Evolutionary conservation across 2,113 vertebrate species (phyloP), one percentile per base, ranked within the genome.

Genomic region (Gymnarchus niloticus): DNA sequence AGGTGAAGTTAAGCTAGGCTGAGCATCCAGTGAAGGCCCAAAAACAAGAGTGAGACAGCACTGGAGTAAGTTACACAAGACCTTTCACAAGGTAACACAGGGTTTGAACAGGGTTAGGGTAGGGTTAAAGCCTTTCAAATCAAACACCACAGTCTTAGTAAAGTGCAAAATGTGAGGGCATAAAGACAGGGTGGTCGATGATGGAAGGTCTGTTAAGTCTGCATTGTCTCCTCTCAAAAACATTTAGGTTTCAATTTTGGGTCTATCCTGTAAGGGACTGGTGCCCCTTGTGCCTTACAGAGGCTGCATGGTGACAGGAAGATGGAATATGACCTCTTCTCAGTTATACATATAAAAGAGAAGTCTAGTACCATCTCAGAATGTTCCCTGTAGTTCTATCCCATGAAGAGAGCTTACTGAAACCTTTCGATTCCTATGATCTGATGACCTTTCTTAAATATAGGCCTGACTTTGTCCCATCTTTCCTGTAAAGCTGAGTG

Each of bases 361-460:
- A 3, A n/a, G 41, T 44, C 54, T 56, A 85, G 46, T 48, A 37
- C 80, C 49, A 51, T n/a, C 3, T 37, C 49, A 28, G 48, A 81
- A 81, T 78, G 76, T 52, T n/a, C 48, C n/a, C 25, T 6, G 25
- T 33, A 52, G 51, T 81, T 52, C 3, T 54, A n/a, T 17, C 80
- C 51, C 85, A 82, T 7, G 33, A 52, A 44, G 59, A 73, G 33
- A 82, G 80, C 28, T 28, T 73, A 86, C 61, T 49, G n/a, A 59
- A 65, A 83, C 80, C 56, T 48, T 51, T 52, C 37, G 33, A 25
- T 81, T 81, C 25, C 44, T 19, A 46, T 14, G 61, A 44, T 82
- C 21, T 69, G 57, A 83, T 86, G 81, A 86, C 48, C 85, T 83
- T 73, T 57, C 81, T 51, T 23, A 80, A 57, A 57, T 46, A 37